Evolutionary conservation across 2,888 invertebrate species (phyloP).

Genomic region (Pycnomerus fuliginosus): DNA sequence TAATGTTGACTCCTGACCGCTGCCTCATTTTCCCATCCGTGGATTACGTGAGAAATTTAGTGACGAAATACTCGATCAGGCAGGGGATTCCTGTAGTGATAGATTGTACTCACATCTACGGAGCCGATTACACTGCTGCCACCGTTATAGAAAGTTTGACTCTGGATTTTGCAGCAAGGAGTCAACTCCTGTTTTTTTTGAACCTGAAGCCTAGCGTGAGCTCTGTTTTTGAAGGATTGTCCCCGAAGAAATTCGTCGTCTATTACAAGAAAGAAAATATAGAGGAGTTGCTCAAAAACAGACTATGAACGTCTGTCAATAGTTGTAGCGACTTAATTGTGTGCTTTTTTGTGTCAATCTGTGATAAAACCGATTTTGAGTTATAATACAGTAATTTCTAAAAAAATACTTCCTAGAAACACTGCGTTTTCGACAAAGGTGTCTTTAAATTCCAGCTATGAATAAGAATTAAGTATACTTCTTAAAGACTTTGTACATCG

Average conservation of each 20-base stretch:
- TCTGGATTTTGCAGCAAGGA: constrained; percentile 70
- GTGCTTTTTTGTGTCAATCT: no score
- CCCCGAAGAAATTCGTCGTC: constrained; percentile 72
- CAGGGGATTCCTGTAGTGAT: constrained; percentile 76
- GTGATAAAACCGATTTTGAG: no score
- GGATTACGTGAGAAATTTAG: constrained; percentile 82
- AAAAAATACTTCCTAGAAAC: no score
- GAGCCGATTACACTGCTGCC: constrained; percentile 86
- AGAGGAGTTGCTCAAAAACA: constrained; percentile 61
- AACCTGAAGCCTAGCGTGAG: constrained; percentile 84
- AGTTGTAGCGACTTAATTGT: no score
- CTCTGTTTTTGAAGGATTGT: constrained; percentile 75
- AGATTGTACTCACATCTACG: constrained; percentile 85
- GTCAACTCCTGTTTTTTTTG: constrained; percentile 77
- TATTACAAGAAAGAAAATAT: constrained; percentile 76
- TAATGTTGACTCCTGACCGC: constrained; percentile 83
- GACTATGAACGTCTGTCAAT: constrained; percentile 19
- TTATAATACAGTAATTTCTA: no score
- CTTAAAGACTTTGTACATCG: no score
- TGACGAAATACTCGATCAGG: constrained; percentile 75
- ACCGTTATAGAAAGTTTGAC: constrained; percentile 74
- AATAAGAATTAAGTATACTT: no score
- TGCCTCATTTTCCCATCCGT: constrained; percentile 89
- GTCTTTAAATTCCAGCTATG: no score
- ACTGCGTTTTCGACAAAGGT: no score